Evolutionary conservation across 1,140 invertebrate species (phyloP), one percentile per base, ranked within the genome.

Genomic region (Cotesia chilonis): DNA sequence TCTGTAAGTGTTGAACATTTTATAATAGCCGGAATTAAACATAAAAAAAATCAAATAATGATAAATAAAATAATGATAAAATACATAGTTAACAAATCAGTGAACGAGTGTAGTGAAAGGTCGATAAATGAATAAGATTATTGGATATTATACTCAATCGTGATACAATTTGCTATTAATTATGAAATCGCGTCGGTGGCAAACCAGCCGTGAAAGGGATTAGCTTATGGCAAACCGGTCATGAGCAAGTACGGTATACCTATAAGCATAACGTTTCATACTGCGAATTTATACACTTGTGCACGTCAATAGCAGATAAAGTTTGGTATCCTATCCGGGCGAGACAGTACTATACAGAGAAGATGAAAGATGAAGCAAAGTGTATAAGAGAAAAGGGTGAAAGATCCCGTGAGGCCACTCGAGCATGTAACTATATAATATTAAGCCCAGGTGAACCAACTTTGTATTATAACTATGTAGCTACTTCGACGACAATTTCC

Each of bases 401-500:
- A 38, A 63, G 60, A 63, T 63, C 60, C 28, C 60, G 60, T 63
- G 60, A 63, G 60, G 36, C 60, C 28, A 63, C 60, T 63, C 60
- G 60, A 63, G 60, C 60, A 52, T 51, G 5, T 65, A n/a, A 59
- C 20, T 5, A 47, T 6, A 5, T 4, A 7, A 4, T 65, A 65
- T 65, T 63, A 38, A 63, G 28, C 7, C 60, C 68, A 60, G 68
- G 68, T 70, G 68, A 70, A 59, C 60, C 14, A 36, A 41, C 12
- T n/a, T 14, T 3, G 10, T 63, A 63, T n/a, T 37, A 36, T 20
- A 28, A 28, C 28, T 28, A 28, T 28, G 28, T 28, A 12, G 10
- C 5, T 60, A 12, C 60, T 37, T 54, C 63, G 63, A 55, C 73
- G 79, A 81, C 83, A 86, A 86, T 86, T 86, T 85, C 85, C 85